Conservation (phyloP, 2,113 vertebrate genomes). For the Sceloporus tristichus region DNA sequence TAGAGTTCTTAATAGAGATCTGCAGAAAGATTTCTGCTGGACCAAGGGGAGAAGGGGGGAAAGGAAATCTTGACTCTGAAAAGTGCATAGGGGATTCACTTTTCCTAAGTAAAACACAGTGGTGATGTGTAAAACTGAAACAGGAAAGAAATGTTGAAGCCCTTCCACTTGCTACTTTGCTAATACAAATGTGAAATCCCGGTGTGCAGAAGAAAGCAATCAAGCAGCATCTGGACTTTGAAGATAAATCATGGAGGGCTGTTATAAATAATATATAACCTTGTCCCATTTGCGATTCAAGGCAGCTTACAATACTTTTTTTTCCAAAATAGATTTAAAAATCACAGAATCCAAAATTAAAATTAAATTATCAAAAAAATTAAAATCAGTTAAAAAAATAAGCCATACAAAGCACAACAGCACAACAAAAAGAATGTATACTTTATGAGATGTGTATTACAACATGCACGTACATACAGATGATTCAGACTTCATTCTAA, state of each 20-base stretch:
- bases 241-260: neutral
- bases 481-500: neutral
- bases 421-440: neutral
- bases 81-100: neutral
- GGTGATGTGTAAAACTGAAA: fast-evolving
- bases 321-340: too few relatives aligned
- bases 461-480: neutral
- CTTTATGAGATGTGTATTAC: neutral
- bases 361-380: too few relatives aligned
- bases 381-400: too few relatives aligned
- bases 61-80: neutral
- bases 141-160: neutral
- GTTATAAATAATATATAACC: too few relatives aligned
- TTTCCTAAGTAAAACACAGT: neutral
- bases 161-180: neutral
- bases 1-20: neutral
- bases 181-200: neutral
- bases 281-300: too few relatives aligned
- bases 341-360: too few relatives aligned
- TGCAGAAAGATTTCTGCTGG: neutral
- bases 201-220: neutral
- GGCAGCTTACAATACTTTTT: too few relatives aligned
- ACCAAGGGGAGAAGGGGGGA: neutral
- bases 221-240: neutral
- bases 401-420: too few relatives aligned